A percentile compares a stretch with the other conserved stretches of the same genome.
Evolutionary conservation across 2,797 vertebrate genomes (phyloP).

Genomic region (Eulemur mongoz): DNA sequence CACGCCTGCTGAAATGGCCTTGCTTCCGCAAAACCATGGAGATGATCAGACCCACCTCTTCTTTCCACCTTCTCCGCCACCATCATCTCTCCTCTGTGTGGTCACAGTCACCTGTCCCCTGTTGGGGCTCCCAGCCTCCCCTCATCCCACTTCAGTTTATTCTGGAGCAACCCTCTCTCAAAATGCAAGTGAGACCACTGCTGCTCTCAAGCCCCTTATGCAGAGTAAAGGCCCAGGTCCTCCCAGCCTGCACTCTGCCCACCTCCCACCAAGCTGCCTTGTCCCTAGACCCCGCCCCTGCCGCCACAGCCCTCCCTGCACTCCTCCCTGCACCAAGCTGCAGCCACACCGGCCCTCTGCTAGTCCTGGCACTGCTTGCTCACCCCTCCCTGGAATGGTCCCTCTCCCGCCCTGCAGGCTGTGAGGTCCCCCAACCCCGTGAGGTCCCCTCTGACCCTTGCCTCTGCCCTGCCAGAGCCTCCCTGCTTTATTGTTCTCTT

Average conservation of each 20-base stretch:
- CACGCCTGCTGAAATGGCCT: background rate
- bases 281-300: background rate
- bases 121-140: background rate
- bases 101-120: background rate
- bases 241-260: background rate
- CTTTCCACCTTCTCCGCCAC: background rate
- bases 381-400: background rate
- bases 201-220: background rate
- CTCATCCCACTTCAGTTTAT: background rate
- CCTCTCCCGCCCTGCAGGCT: background rate
- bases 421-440: background rate
- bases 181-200: background rate
- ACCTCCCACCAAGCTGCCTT: background rate
- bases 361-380: background rate
- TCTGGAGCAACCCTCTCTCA: background rate
- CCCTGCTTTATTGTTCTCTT: background rate
- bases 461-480: background rate
- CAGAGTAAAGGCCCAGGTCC: background rate
- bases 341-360: background rate
- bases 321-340: background rate
- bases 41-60: background rate
- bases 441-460: background rate
- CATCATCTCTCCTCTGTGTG: fast-evolving
- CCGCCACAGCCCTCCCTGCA: too few relatives aligned
- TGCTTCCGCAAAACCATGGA: background rate